Evolutionary conservation across 1,140 invertebrate species (phyloP), one percentile per base, ranked within the genome.

Genomic region (Drosophila simulans): DNA sequence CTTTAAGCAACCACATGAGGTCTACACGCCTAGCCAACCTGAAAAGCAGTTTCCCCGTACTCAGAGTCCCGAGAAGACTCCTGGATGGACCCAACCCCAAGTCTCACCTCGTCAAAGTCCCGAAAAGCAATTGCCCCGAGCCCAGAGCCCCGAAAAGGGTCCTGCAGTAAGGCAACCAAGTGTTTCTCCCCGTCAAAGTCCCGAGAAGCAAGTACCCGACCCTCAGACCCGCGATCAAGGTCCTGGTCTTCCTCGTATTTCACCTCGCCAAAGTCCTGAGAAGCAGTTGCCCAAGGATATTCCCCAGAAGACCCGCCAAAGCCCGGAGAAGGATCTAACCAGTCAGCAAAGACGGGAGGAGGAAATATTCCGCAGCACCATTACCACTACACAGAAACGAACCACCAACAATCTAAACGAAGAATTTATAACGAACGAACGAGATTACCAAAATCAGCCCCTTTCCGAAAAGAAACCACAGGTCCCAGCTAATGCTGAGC

Each of bases 391-490:
- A 49, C 57, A 78, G 17, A 59, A 69, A 35, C 77, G 63, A 49
- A 90, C 77, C 1, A 90, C 68, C 22, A 64, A 77, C 10, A 74
- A 80, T 55, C 5, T 77, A 12, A 82, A 77, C 57, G 84, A 91
- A 59, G 77, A 85, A 69, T 91, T 91, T 34, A 58, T 91, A 75
- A 65, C 71, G 55, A 89, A 77, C 65, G 88, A 91, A 79, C 70
- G 80, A 52, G 64, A 45, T 17, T 35, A 45, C 37, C 55, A 78
- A 13, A 45, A 37, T 31, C 74, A 75, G 12, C 8, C 62, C 11
- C n/a, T 48, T 11, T 43, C 46, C 35, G 64, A 70, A 34, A 55
- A 53, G 35, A 40, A 55, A 45, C 25, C 54, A 7, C 35, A 54
- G 39, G 15, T 25, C 17, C 22, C 49, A 7, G 35, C 46, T 4